Conservation (phyloP, 1,140 invertebrate species). For the Chlorops oryzae region DNA sequence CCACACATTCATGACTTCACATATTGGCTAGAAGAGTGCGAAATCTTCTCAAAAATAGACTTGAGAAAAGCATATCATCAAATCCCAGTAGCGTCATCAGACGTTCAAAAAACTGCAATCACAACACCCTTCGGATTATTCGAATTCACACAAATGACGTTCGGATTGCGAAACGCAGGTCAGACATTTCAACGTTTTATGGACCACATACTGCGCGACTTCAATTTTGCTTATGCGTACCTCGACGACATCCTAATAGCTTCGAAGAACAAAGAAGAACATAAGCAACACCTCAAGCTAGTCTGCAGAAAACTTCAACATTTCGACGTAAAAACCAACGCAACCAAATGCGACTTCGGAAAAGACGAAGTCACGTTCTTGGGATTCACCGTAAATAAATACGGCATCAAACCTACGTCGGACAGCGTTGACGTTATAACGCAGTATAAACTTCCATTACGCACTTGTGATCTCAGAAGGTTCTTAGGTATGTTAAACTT, state of each 20-base stretch:
- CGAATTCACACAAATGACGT: constrained; percentile 43
- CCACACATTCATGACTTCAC: constrained; percentile 8
- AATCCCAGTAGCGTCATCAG: constrained; percentile 33
- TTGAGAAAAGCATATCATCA: constrained; percentile 49
- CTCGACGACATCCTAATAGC: constrained; percentile 53
- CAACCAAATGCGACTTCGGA: constrained; percentile 29
- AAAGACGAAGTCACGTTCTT: constrained; percentile 25
- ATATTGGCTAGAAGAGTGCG: background rate
- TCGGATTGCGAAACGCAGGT: constrained; percentile 37
- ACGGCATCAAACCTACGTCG: constrained; percentile 18
- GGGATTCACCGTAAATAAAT: constrained; percentile 18
- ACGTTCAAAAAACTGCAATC: constrained; percentile 43
- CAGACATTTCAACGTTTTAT: constrained; percentile 52
- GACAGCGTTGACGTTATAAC: constrained; percentile 6
- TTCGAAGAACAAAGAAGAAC: constrained; percentile 29
- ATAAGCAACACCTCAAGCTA: constrained; percentile 24
- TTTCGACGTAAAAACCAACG: constrained; percentile 29
- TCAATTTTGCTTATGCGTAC: constrained; percentile 34
- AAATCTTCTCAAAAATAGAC: constrained; percentile 1
- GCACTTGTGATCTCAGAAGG: constrained; percentile 28
- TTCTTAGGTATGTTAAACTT: constrained; percentile 49
- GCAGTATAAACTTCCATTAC: constrained; percentile 32
- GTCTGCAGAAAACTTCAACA: constrained; percentile 22
- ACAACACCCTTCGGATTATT: constrained; percentile 43
- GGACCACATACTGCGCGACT: constrained; percentile 42